Conservation (phyloP, 1,140 invertebrate species). For the Platorchestia sp. region DNA sequence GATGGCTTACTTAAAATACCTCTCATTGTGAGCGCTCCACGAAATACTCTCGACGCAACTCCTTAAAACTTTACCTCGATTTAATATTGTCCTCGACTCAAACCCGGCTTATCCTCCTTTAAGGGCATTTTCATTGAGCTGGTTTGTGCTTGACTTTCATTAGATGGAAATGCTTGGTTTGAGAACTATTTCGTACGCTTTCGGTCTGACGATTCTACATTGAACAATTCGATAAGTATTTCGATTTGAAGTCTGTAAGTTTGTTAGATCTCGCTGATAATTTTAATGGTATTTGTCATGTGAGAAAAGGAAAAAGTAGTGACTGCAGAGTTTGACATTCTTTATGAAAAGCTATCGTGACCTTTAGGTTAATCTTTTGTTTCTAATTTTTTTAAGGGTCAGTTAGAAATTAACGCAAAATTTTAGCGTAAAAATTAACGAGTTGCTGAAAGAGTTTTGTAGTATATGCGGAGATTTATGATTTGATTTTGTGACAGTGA, state of each 20-base stretch:
- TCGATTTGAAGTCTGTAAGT: neutral
- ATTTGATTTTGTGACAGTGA: too few species aligned
- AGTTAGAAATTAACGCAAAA: too few species aligned
- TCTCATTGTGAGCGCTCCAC: neutral
- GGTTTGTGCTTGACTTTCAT: neutral
- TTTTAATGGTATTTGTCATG: too few species aligned
- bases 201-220: neutral
- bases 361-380: too few species aligned
- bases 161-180: neutral
- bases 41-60: neutral
- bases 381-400: too few species aligned
- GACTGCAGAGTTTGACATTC: too few species aligned
- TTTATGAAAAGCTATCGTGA: too few species aligned
- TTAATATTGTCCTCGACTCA: neutral
- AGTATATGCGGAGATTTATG: too few species aligned
- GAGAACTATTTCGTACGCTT: neutral
- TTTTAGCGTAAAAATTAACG: too few species aligned
- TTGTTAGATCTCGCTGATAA: too few species aligned
- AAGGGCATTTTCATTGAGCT: neutral
- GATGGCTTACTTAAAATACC: conserved; percentile 11
- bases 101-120: neutral
- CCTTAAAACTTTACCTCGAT: neutral
- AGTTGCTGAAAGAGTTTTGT: too few species aligned
- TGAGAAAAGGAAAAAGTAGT: too few species aligned
- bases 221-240: neutral